phyloP scores from a whole-genome alignment of 2,888 invertebrate species.

The Tetanocera ferruginea region DNA sequence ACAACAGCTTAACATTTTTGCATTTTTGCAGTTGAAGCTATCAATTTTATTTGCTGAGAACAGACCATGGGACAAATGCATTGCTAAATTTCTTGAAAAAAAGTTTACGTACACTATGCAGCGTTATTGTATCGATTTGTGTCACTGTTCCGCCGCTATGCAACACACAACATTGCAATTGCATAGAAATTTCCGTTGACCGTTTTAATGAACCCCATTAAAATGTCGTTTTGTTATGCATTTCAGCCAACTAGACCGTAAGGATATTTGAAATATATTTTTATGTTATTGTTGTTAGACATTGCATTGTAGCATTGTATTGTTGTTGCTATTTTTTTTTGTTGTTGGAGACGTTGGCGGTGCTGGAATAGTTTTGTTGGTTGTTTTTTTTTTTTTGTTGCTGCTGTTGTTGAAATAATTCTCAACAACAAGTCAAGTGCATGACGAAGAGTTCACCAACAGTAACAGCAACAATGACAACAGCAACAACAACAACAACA shows the following conservation, averaged over 20 bases:
- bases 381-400: slow-evolving; percentile 11
- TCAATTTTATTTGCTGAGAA: background rate
- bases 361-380: background rate
- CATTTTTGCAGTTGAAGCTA: no score
- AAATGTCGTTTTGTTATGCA: slow-evolving; percentile 42
- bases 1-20: no score
- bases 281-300: background rate
- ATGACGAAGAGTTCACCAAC: slow-evolving; percentile 11
- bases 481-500: slow-evolving; percentile 12
- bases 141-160: background rate
- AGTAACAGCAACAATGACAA: slow-evolving; percentile 15
- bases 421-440: slow-evolving; percentile 32
- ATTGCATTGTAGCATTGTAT: background rate
- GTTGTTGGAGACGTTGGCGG: slow-evolving; percentile 13
- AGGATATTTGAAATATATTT: slow-evolving; percentile 36
- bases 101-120: background rate
- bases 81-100: background rate
- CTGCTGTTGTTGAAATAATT: slow-evolving; percentile 29
- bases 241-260: slow-evolving; percentile 41
- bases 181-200: slow-evolving; percentile 23
- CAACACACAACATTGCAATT: slow-evolving; percentile 13
- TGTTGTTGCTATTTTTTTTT: background rate
- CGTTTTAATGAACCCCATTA: slow-evolving; percentile 41
- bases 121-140: background rate
- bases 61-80: background rate